Base-by-base conservation (phyloP, 2,797 vertebrate species). In the Pangasius macronema region DNA sequence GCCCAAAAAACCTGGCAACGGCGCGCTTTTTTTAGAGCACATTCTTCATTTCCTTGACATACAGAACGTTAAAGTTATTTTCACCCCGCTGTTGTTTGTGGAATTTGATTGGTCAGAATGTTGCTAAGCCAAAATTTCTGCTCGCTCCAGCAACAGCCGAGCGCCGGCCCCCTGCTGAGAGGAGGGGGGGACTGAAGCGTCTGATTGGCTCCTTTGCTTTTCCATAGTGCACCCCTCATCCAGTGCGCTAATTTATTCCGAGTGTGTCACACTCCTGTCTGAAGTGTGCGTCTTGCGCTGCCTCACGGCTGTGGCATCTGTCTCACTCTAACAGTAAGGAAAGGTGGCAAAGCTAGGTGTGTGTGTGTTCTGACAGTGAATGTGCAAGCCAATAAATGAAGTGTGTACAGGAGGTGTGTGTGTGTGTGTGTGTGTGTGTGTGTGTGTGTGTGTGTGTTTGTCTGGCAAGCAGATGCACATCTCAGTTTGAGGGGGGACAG, bases 61-160 rank as follows among this genome's bases (percentile, higher is more conserved):
- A 89, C 93, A 93, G 92, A 93, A 93, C 92, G 94, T 79, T 93
- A 93, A 95, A 95, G 93, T 95, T 96, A 95, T 96, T 95, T 96
- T 94, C 94, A 92, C 94, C 91, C 89, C 72, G 87, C 90, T 86
- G 86, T 83, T 91, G 92, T 93, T 93, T 91, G 92, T 91, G 93
- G 93, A 92, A 93, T 93, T 91, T 93, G 95, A 96, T 96, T 96
- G 95, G 95, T 89, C 55, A 91, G 89, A 84, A 93, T 90, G 95
- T 96, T 96, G 95, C 95, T 95, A 96, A 85, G 91, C 93, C 95
- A 90, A 93, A 93, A 92, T 92, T 83, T 91, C 88, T 84, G 89
- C 90, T 90, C 84, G 82, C 91, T 93, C 90, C 91, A 91, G 93
- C 93, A 94, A 94, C 93, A 93, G 92, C 91, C 92, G 88, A 87